These are phyloP conservation scores for Agonopterix arenella DNA, from an alignment of 2,888 invertebrate species.

Conservation along the genomic window DNA sequence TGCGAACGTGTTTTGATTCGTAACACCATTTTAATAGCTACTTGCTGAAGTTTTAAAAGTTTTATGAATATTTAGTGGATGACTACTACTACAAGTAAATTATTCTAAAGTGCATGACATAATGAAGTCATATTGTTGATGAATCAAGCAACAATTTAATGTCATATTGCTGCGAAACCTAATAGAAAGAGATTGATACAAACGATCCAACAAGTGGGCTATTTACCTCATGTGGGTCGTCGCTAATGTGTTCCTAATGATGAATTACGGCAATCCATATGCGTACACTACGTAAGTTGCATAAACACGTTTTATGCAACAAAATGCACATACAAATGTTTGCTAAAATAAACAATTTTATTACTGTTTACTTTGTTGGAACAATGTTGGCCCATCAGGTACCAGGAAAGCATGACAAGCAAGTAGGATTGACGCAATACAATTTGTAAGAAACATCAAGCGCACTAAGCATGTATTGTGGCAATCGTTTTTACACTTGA, in stretches of 20 bases:
- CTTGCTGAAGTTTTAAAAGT: too few relatives aligned
- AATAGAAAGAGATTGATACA: neutral
- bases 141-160: neutral
- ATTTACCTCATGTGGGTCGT: neutral
- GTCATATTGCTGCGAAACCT: too few relatives aligned
- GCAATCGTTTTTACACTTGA: too few relatives aligned
- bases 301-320: slow-evolving; percentile 1
- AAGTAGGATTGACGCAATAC: slow-evolving; percentile 13
- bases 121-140: too few relatives aligned
- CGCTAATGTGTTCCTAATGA: slow-evolving; percentile 5
- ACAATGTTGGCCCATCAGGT: slow-evolving; percentile 12
- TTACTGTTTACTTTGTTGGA: slow-evolving; percentile 12
- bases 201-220: neutral
- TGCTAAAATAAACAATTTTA: slow-evolving; percentile 17
- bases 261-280: neutral
- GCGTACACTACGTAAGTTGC: neutral
- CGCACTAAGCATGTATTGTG: neutral
- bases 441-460: slow-evolving; percentile 15
- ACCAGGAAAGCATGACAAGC: slow-evolving; percentile 18
- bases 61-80: too few relatives aligned
- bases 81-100: too few relatives aligned
- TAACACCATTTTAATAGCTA: neutral
- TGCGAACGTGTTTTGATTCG: slow-evolving; percentile 9
- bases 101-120: too few relatives aligned
- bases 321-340: slow-evolving; percentile 1